Evolutionary conservation across 2,888 invertebrate genomes (phyloP).

Genomic region (Rhopalosiphum nymphaeae): DNA sequence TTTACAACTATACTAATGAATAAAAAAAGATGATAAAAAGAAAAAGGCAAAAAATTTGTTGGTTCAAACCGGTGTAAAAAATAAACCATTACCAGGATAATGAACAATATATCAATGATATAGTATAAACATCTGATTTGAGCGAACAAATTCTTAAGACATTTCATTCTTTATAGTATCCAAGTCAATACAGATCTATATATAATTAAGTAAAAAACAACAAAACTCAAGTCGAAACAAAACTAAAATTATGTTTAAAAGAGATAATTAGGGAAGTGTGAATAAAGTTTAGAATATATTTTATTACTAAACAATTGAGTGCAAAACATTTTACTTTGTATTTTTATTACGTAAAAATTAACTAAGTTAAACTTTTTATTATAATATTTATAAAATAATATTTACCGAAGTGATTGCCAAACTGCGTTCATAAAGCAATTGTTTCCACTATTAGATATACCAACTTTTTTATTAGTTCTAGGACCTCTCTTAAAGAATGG

Average conservation of each 20-base stretch:
- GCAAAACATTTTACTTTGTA: not conserved
- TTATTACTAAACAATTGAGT: not conserved
- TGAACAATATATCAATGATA: not conserved
- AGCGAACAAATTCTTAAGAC: not conserved
- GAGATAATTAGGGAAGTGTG: not conserved
- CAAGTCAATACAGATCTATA: not conserved
- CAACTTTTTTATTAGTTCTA: slow-evolving; percentile 77
- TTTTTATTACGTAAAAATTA: not conserved
- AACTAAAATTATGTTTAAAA: not conserved
- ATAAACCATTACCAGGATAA: not conserved
- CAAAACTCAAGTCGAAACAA: not conserved
- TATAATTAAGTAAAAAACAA: not conserved
- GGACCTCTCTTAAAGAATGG: slow-evolving; percentile 63
- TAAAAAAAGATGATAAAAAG: not conserved
- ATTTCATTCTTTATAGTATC: not conserved
- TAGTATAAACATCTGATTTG: not conserved
- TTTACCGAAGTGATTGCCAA: slow-evolving; percentile 79
- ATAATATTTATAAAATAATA: not conserved
- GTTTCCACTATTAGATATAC: slow-evolving; percentile 82
- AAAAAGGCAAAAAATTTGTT: not conserved
- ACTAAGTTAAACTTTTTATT: not conserved
- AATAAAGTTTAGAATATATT: not conserved
- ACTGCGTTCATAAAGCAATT: slow-evolving; percentile 91
- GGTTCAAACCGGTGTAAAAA: not conserved
- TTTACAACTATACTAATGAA: not conserved